Base-by-base conservation (phyloP, 2,113 vertebrate species). In the Syngnathus typhle region DNA sequence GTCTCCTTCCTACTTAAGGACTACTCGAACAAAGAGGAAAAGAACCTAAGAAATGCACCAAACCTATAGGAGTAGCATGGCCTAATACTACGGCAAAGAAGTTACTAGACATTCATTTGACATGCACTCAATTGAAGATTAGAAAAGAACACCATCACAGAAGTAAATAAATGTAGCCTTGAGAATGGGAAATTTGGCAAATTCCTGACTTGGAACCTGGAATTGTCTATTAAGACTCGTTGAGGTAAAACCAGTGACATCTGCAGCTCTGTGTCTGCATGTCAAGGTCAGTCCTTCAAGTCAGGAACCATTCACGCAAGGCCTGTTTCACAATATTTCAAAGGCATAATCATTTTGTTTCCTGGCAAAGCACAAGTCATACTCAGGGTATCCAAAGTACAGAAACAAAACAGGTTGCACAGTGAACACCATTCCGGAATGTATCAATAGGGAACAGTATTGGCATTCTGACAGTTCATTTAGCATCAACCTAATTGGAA, bases 81-180 rank as follows among this genome's bases (percentile, higher is more conserved):
- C 90, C 91, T 91, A 89, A 88, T 78, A 89, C 90, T 92, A 93
- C 88, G 78, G 87, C 88, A 88, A 90, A 87, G 83, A 77, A 86
- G 85, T 84, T 88, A 89, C 87, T 88, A 81, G 77, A 93, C 89
- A 89, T 91, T 88, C 80, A 92, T 76, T 89, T 80, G 85, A 89
- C 92, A 93, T 93, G 92, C 92, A 92, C 87, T 87, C 89, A 82
- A 73, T 76, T 80, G 80, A 87, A 79, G 82, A 75, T 82, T 82
- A 84, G 72, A 87, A 85, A 89, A 86, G 68, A 80, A 87, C 74
- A 84, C 80, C 70, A 83, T 69, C 81, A 80, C 68, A 77, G 83
- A 81, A 81, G 64, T 79, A 81, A 80, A 74, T 78, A 85, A 84
- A 77, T 76, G 79, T 39, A 66, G 75, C 73, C 66, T 70, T 32